These are phyloP conservation scores for Eupithecia insigniata DNA, from an alignment of 2,888 invertebrate species.

Conservation along the genomic window DNA sequence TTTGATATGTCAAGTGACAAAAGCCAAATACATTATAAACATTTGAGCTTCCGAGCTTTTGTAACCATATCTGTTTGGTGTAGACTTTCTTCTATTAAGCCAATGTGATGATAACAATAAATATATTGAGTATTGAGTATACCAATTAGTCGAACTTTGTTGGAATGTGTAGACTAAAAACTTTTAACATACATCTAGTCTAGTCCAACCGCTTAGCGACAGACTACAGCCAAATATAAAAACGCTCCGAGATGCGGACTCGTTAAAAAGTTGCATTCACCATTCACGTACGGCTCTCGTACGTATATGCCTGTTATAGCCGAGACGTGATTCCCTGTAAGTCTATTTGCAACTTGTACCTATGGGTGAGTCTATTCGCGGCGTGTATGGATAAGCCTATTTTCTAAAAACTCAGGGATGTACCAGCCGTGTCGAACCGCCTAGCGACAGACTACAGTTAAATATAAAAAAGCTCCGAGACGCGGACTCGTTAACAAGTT, in stretches of 20 bases:
- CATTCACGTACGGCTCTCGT: constrained; percentile 27
- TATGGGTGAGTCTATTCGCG: too few relatives aligned
- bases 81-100: too few relatives aligned
- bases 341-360: not conserved
- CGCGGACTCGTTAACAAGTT: constrained; percentile 59
- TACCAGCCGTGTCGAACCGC: not conserved
- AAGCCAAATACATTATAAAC: too few relatives aligned
- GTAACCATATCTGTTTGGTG: too few relatives aligned
- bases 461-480: constrained; percentile 36
- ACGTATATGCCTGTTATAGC: not conserved
- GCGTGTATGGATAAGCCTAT: not conserved
- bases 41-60: too few relatives aligned
- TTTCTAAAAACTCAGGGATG: too few relatives aligned
- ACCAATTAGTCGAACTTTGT: too few relatives aligned
- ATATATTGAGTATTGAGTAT: too few relatives aligned
- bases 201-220: not conserved
- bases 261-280: constrained; percentile 64
- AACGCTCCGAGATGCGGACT: constrained; percentile 39
- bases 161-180: not conserved
- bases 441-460: not conserved
- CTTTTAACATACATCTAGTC: not conserved
- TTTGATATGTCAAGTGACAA: too few relatives aligned
- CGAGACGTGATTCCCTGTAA: not conserved
- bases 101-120: too few relatives aligned
- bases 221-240: constrained; percentile 34